Conservation (phyloP, 1,140 invertebrate genomes). For the Drosophila asahinai region DNA sequence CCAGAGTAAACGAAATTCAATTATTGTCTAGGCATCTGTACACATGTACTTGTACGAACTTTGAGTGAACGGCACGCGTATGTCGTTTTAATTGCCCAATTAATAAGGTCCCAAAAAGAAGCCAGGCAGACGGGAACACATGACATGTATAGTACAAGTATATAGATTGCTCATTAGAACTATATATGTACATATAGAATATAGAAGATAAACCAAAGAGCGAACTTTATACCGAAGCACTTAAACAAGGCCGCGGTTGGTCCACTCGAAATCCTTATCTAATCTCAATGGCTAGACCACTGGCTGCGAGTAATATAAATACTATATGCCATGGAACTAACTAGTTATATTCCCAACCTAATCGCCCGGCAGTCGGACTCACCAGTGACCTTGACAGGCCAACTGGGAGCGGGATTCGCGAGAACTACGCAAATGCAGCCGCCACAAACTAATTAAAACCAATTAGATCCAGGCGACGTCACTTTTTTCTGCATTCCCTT, state of each 20-base stretch:
- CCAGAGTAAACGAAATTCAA: conserved; percentile 18
- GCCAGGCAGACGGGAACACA: conserved; percentile 21
- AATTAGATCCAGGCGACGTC: conserved; percentile 45
- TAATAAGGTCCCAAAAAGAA: conserved; percentile 45
- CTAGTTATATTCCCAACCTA: conserved; percentile 40
- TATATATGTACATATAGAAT: background rate
- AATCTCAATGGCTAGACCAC: conserved; percentile 63
- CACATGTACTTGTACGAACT: background rate
- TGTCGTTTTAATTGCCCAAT: conserved; percentile 15
- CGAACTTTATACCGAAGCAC: conserved; percentile 47
- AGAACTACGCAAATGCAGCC: conserved; percentile 53
- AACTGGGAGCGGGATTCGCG: conserved; percentile 16
- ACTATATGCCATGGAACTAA: conserved; percentile 17
- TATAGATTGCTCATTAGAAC: conserved; percentile 3
- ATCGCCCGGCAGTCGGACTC: conserved; percentile 19
- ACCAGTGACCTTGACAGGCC: conserved; percentile 52
- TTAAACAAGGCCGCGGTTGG: conserved; percentile 51
- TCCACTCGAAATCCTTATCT: conserved; percentile 51
- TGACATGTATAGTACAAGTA: background rate
- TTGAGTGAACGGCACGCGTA: conserved; percentile 51
- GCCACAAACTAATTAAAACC: conserved; percentile 60
- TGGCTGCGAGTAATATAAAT: conserved; percentile 43
- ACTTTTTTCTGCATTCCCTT: conserved; percentile 39
- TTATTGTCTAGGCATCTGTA: background rate
- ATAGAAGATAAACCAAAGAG: conserved; percentile 41